Percentiles rank a stretch among this genome's conserved stretches.
Evolutionary conservation across 2,113 vertebrate species (phyloP).

Genomic region (Cephalopterus ornatus): DNA sequence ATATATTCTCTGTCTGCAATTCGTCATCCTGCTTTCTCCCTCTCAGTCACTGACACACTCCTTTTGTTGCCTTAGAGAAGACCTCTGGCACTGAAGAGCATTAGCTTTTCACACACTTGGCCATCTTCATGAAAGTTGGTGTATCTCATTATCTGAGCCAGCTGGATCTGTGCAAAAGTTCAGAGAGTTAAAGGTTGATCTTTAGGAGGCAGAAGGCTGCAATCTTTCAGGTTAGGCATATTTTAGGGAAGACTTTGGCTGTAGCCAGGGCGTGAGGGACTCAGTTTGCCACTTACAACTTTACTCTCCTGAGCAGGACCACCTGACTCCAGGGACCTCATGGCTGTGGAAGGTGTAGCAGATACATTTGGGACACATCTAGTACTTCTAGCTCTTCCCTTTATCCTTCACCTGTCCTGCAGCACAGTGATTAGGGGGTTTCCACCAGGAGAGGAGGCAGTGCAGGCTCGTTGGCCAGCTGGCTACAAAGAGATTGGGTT

Average conservation of each 20-base stretch:
- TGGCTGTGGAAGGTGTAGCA: background rate
- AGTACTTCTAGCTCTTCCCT: background rate
- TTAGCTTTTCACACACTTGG: background rate
- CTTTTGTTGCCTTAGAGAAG: background rate
- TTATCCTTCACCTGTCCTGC: background rate
- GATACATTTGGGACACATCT: background rate
- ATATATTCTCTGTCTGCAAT: background rate
- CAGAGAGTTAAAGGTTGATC: background rate
- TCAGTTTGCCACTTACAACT: fast-evolving
- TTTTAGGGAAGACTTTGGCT: background rate
- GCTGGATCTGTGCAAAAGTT: background rate
- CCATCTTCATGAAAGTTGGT: background rate
- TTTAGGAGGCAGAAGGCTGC: background rate
- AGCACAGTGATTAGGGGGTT: background rate
- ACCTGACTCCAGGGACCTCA: background rate
- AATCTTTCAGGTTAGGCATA: background rate
- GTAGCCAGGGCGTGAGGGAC: background rate
- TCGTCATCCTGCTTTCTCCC: background rate
- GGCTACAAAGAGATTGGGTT: background rate
- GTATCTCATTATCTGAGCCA: background rate
- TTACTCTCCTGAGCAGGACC: background rate
- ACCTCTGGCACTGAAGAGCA: fast-evolving
- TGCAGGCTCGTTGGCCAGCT: background rate
- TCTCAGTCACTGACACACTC: background rate
- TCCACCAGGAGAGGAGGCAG: background rate